Evolutionary conservation across 2,888 invertebrate genomes (phyloP), one percentile per base, ranked within the genome.

Genomic region (Halocaridina rubra): DNA sequence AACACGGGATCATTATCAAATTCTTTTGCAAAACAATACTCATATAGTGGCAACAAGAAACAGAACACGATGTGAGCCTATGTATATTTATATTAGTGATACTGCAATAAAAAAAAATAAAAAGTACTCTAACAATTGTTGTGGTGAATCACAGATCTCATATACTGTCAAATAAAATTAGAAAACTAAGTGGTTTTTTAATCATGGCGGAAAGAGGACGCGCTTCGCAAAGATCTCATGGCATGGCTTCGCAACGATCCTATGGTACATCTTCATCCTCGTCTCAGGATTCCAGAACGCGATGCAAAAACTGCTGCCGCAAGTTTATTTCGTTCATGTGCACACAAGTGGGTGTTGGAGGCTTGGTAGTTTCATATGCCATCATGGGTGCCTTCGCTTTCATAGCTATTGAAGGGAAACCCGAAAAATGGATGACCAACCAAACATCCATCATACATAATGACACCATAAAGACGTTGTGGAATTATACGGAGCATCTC

Each of bases 271-370:
- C 88, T 10, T 88, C 88, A 7, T 93, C 93, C 84, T 93, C 88
- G 3, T 89, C 94, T 0, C 93, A 93, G 90, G 94, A 95, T 89
- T 94, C 95, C 0, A 92, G 94, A 39, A 95, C 95, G 90, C 95
- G 94, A 90, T 93, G 96, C 81, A 96, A 96, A 91, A 95, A 96
- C 90, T 97, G 96, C 90, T 95, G 95, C 89, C 93, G 97, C 64
- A 96, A 96, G 91, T 93, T 96, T 89, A 94, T 96, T 81, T 96
- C 96, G 7, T 97, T 97, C 90, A 97, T 97, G 96, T 97, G 96
- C 92, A 97, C 97, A 7, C 96, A 89, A 69, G 90, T 90, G 27
- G 97, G 97, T 89, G 96, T 97, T 46, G 97, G 96, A 81, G 96
- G 95, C 8, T 92, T 97, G 22, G 95, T 97, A 69, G 96, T 97